Conservation (phyloP, 2,797 vertebrate species). For the Channa striata region DNA sequence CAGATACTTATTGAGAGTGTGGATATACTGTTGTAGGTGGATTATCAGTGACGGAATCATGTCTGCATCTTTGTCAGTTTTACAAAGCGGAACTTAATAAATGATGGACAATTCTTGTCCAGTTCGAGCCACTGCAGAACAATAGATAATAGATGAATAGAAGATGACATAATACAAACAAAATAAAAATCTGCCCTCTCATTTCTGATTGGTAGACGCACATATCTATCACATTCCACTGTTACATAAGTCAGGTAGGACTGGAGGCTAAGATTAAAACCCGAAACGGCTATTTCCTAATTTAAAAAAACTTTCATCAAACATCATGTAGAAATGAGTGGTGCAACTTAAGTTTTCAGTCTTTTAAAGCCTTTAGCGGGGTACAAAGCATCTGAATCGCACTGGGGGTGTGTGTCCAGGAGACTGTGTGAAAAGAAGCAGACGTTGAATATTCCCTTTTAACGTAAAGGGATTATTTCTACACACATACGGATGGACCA, state of each 20-base stretch:
- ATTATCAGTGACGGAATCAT: conserved; percentile 32
- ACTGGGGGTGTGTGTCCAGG: conserved; percentile 52
- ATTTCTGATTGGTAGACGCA: conserved; percentile 73
- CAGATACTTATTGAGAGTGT: conserved; percentile 11
- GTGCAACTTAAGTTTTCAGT: conserved; percentile 63
- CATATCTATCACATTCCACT: conserved; percentile 59
- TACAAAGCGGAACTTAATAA: conserved; percentile 23
- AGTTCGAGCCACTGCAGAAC: conserved; percentile 40
- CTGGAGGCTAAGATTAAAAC: conserved; percentile 44
- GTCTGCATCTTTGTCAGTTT: conserved; percentile 40
- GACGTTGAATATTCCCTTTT: conserved; percentile 45
- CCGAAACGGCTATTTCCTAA: conserved; percentile 36
- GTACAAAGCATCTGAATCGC: conserved; percentile 66
- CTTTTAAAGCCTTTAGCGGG: conserved; percentile 79
- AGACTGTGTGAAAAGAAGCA: conserved; percentile 47
- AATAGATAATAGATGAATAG: conserved; percentile 41
- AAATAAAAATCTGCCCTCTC: conserved; percentile 53
- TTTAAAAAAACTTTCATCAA: conserved; percentile 44
- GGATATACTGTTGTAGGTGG: conserved; percentile 6
- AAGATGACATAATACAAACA: conserved; percentile 48
- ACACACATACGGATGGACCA: conserved; percentile 61
- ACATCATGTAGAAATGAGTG: conserved; percentile 46
- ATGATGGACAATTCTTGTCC: conserved; percentile 40
- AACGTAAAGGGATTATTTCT: conserved; percentile 55
- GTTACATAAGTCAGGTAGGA: conserved; percentile 32